Base-by-base conservation (phyloP, 2,797 vertebrate genomes). In the Buceros bicornis region DNA sequence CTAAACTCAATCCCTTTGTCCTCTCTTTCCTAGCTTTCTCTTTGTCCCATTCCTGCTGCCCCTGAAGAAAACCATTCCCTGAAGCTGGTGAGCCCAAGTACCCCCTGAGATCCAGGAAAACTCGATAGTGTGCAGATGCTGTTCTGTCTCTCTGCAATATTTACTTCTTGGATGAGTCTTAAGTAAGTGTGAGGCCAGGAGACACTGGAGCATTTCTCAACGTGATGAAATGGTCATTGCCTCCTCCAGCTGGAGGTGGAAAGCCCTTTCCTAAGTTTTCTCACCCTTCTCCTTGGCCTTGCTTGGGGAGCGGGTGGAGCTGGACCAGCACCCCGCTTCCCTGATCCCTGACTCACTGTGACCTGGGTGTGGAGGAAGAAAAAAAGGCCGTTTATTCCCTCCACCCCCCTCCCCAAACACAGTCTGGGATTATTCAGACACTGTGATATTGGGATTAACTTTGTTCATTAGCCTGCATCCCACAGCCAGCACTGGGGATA, bases 71-170 rank as follows among this genome's bases (percentile, higher is more conserved):
- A 61, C 9, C 58, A 80, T 6, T 47, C 31, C 13, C 60, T 92
- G 74, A 91, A 70, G 5, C 43, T 92, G 89, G 66, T 91, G 86
- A 80, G 33, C 80, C 79, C 60, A 64, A 82, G 40, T 40, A 33
- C 25, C 31, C 35, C 76, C 45, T 81, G 78, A 61, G 85, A 82
- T 93, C 60, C 64, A 88, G 62, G 91, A 95, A 92, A 95, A 65
- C 73, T 88, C 93, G 95, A 97, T 95, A 87, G 82, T 11, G 74
- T 94, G 83, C 94, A 96, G 94, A 95, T 94, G 95, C 89, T 78
- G 60, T 26, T 92, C 74, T 70, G 60, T 96, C 25, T 91, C 42
- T 84, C 1, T 0, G 57, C 57, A 91, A 21, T 97, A 90, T 94
- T 97, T 95, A 89, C 76, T 93, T 89, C 95, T 89, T 6, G 1